These are phyloP conservation scores for Ganaspis sp. DNA, from an alignment of 1,140 invertebrate genomes.

Conservation along the genomic window DNA sequence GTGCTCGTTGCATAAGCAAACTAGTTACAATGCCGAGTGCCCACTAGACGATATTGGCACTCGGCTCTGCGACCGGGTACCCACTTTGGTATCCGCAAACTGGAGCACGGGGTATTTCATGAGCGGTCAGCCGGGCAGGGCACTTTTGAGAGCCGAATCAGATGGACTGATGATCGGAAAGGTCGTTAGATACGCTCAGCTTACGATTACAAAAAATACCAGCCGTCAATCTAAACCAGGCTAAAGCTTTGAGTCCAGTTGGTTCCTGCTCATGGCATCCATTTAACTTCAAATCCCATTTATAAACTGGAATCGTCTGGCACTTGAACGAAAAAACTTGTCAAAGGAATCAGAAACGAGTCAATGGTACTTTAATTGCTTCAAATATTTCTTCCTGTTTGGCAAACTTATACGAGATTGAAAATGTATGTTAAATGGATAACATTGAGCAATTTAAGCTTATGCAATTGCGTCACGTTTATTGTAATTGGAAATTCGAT, in stretches of 20 bases:
- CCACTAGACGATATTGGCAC: constrained; percentile 28
- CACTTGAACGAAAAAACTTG: not conserved
- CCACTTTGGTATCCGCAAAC: not conserved
- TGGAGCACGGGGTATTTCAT: not conserved
- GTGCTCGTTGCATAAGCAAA: constrained; percentile 29
- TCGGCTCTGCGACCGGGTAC: not conserved
- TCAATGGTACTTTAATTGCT: too few relatives aligned
- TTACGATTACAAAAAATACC: not conserved
- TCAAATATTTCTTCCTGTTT: too few relatives aligned
- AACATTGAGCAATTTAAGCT: too few relatives aligned
- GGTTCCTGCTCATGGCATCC: not conserved
- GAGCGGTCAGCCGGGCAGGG: not conserved
- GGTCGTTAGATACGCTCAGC: constrained; percentile 16
- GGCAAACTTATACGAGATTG: too few relatives aligned
- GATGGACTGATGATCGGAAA: constrained; percentile 2
- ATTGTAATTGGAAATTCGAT: too few relatives aligned
- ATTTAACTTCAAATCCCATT: not conserved
- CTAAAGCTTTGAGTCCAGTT: not conserved
- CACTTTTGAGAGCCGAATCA: not conserved
- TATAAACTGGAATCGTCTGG: not conserved
- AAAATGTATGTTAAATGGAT: too few relatives aligned
- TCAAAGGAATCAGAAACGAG: not conserved
- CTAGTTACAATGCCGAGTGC: constrained; percentile 26
- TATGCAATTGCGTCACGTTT: too few relatives aligned
- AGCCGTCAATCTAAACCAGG: not conserved